Percentiles rank a stretch among this genome's conserved stretches.
Conservation (phyloP, 2,113 vertebrate species). For the Hypanus sabinus region DNA sequence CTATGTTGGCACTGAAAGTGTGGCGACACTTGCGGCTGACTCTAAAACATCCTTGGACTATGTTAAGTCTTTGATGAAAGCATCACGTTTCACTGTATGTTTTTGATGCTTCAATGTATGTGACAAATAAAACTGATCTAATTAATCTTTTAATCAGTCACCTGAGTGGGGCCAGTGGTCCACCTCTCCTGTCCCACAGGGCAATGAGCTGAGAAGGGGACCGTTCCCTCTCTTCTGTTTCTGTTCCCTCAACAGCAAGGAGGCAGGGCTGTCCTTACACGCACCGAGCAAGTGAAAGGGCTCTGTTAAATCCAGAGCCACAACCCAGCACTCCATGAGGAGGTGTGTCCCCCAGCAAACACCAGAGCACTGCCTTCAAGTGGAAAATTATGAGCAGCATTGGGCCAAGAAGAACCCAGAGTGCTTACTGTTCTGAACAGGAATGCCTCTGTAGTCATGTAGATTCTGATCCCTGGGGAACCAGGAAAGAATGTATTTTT, state of each 20-base stretch:
- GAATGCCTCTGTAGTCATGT: constrained; percentile 25
- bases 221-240: not conserved
- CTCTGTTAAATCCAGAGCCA: not conserved
- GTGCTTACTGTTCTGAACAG: constrained; percentile 10
- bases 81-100: too few relatives aligned
- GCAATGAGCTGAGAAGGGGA: not conserved
- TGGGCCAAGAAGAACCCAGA: not conserved
- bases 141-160: too few relatives aligned
- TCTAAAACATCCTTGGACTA: too few relatives aligned
- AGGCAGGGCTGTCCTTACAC: not conserved
- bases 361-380: not conserved
- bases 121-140: too few relatives aligned
- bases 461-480: not conserved
- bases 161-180: not conserved
- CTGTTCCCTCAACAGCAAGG: not conserved
- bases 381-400: not conserved
- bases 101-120: too few relatives aligned
- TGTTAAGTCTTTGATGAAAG: too few relatives aligned
- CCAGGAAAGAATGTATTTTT: constrained; percentile 21
- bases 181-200: not conserved
- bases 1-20: too few relatives aligned
- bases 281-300: not conserved
- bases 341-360: not conserved
- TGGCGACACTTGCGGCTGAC: too few relatives aligned
- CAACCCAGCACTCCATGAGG: not conserved